phyloP scores from a whole-genome alignment of 2,888 invertebrate genomes.

The Thumatha senex region DNA sequence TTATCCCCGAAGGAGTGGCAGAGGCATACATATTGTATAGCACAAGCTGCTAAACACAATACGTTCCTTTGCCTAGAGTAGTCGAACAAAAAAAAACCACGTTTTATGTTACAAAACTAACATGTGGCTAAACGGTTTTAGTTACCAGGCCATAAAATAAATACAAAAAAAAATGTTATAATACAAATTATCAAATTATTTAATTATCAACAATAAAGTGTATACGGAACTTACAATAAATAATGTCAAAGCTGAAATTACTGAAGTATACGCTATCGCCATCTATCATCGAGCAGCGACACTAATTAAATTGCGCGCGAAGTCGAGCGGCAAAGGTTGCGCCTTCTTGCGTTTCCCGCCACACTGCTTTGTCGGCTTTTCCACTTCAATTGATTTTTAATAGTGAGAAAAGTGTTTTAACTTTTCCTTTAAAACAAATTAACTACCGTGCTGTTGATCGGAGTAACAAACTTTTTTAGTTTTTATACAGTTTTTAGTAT shows the following conservation, averaged over 20 bases:
- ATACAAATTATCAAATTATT: conserved; percentile 4
- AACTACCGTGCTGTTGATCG: conserved; percentile 44
- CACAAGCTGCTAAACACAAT: no score
- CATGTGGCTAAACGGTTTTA: no score
- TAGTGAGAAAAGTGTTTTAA: conserved; percentile 74
- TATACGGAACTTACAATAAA: no score
- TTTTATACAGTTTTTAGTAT: background rate
- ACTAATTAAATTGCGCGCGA: conserved; percentile 82
- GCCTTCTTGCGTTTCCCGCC: conserved; percentile 73
- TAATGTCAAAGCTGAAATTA: background rate
- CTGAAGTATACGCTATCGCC: conserved; percentile 47
- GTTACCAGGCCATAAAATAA: no score
- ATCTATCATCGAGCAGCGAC: conserved; percentile 70
- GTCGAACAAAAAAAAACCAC: no score
- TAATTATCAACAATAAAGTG: background rate
- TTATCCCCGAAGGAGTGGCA: no score
- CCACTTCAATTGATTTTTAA: conserved; percentile 80
- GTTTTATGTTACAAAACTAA: no score
- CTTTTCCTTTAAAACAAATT: conserved; percentile 71
- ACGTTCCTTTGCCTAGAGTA: no score
- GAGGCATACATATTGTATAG: no score
- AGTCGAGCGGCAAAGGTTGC: conserved; percentile 81
- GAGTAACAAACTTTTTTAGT: no score
- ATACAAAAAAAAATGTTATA: no score
- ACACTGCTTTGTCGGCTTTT: conserved; percentile 71